Evolutionary conservation across 2,113 vertebrate genomes (phyloP), one percentile per base, ranked within the genome.

Genomic region (Saguinus imperator): DNA sequence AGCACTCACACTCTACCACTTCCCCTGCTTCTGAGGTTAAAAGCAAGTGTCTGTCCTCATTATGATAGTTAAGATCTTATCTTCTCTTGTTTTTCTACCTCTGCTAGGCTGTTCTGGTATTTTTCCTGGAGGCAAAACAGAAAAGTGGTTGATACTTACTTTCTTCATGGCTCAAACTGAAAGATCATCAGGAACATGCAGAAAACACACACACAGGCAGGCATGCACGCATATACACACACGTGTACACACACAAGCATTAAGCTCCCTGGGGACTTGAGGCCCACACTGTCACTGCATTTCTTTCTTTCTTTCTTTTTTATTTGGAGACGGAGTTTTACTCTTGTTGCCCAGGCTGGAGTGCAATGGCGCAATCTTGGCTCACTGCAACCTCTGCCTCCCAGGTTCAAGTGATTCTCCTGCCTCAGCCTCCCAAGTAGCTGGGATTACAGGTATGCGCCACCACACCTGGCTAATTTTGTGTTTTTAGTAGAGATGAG

Each of bases 11-110:
- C 37, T 73, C 73, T 66, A 91, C 95, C 94, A 97, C 89, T 97
- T 97, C 96, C 94, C 37, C 73, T 97, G 66, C 21, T 80, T 87
- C 89, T 94, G 83, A 95, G 93, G 94, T 96, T 72, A 91, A 92
- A 91, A 95, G 86, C 82, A 83, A 95, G 45, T 50, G 27, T 43
- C 75, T 91, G 61, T 50, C 75, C 82, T 96, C 45, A 0, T 80
- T 81, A 73, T 35, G 52, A n/a, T 81, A 87, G 87, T 84, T 83
- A 70, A 96, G 96, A 96, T 98, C 70, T 97, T 97, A 97, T 97
- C 97, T 91, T 73, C 58, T 80, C 72, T 91, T 96, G 93, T 96
- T 97, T 97, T 97, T 95, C 77, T 96, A 37, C 61, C 58, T 95
- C 91, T 83, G 70, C 91, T 83, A 93, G 91, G 83, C 29, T 79